phyloP scores from a whole-genome alignment of 2,797 vertebrate species.

The Pristis pectinata region DNA sequence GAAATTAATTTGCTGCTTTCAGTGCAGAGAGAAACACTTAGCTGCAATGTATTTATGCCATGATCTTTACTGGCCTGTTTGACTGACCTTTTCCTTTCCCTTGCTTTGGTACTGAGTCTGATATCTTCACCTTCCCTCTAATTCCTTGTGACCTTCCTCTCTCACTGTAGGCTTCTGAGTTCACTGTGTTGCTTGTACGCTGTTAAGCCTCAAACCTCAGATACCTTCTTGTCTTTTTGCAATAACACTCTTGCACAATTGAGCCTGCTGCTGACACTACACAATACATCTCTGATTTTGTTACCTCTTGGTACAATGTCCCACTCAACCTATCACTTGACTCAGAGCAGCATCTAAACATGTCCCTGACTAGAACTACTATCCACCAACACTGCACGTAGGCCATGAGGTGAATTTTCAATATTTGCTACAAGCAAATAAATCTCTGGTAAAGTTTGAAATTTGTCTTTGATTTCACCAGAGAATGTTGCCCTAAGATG shows the following conservation, averaged over 20 bases:
- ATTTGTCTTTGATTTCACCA: too few relatives aligned
- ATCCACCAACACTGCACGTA: too few relatives aligned
- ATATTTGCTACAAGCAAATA: too few relatives aligned
- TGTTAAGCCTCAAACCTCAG: not conserved
- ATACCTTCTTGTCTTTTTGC: not conserved
- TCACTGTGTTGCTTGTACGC: not conserved
- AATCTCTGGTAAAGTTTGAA: too few relatives aligned
- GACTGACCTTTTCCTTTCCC: not conserved
- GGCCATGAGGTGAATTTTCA: too few relatives aligned
- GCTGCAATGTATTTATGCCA: not conserved
- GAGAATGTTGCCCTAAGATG: not conserved
- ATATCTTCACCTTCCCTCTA: not conserved
- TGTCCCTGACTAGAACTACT: too few relatives aligned
- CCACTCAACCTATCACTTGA: too few relatives aligned
- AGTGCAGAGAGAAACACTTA: not conserved
- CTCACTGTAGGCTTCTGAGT: not conserved
- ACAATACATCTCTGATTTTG: too few relatives aligned
- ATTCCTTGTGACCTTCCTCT: not conserved
- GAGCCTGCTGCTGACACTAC: too few relatives aligned
- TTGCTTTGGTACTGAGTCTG: not conserved
- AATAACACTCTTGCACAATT: too few relatives aligned
- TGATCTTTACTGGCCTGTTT: not conserved
- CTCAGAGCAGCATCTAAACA: too few relatives aligned
- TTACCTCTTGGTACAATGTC: too few relatives aligned
- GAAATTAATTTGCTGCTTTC: not conserved